Evolutionary conservation across 2,888 invertebrate genomes (phyloP).

Genomic region (Acronicta aceris): DNA sequence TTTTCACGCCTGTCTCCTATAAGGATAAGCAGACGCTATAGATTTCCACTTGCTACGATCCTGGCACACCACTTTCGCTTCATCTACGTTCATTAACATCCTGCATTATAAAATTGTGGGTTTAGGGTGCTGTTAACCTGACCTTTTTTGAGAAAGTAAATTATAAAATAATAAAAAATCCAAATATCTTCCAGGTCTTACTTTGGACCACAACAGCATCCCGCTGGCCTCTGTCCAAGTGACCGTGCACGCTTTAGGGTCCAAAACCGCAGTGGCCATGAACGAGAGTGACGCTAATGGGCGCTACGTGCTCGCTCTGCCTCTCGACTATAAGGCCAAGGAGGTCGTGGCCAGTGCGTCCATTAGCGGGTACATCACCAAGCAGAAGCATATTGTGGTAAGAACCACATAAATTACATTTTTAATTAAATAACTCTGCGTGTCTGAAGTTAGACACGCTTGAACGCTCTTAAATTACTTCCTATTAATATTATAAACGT

Average conservation of each 20-base stretch:
- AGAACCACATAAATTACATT: constrained; percentile 30
- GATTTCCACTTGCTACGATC: too few species aligned
- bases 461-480: too few species aligned
- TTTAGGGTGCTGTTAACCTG: too few species aligned
- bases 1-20: too few species aligned
- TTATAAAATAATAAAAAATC: background rate
- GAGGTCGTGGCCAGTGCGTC: constrained; percentile 88
- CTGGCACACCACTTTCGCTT: too few species aligned
- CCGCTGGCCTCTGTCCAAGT: constrained; percentile 88
- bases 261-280: constrained; percentile 66
- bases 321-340: constrained; percentile 76
- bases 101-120: too few species aligned
- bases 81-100: too few species aligned
- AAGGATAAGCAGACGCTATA: too few species aligned
- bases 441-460: too few species aligned
- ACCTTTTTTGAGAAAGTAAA: too few species aligned
- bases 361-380: constrained; percentile 89
- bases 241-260: constrained; percentile 76
- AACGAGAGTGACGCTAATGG: constrained; percentile 81
- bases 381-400: constrained; percentile 85
- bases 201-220: constrained; percentile 89
- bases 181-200: constrained; percentile 83
- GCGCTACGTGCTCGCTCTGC: constrained; percentile 83
- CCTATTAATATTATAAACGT: too few species aligned
- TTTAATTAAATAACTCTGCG: too few species aligned